Evolutionary conservation across 2,888 invertebrate genomes (phyloP).

Genomic region (Caenorhabditis afra): DNA sequence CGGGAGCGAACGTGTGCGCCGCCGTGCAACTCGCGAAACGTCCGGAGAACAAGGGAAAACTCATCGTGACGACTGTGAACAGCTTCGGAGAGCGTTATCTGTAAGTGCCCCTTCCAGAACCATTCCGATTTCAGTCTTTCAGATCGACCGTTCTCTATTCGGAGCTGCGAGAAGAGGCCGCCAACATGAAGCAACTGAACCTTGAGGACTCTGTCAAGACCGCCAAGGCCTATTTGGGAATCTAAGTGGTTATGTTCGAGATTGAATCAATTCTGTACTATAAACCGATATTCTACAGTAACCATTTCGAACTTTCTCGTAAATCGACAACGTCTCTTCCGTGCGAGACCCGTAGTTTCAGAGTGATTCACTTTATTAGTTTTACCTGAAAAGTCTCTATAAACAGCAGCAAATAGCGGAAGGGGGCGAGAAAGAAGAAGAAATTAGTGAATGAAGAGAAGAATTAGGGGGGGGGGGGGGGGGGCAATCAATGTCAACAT

Average conservation of each 20-base stretch:
- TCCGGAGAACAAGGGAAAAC: conserved; percentile 76
- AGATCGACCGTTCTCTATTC: conserved; percentile 72
- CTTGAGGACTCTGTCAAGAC: conserved; percentile 62
- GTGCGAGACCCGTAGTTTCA: no score
- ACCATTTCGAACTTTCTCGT: no score
- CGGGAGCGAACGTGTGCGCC: conserved; percentile 76
- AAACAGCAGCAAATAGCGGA: no score
- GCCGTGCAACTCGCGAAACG: conserved; percentile 75
- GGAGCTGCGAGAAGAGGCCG: conserved; percentile 68
- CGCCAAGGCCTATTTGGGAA: conserved; percentile 59
- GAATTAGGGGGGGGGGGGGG: not conserved
- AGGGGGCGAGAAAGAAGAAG: not conserved
- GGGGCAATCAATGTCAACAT: conserved; percentile 15
- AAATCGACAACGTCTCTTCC: no score
- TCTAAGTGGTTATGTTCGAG: conserved; percentile 16
- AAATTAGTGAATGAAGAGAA: not conserved
- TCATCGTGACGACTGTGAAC: conserved; percentile 76
- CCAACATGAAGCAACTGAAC: conserved; percentile 52
- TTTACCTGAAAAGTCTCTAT: no score
- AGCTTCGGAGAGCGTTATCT: conserved; percentile 77
- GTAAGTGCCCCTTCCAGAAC: conserved; percentile 39
- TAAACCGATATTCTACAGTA: no score
- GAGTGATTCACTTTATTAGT: no score
- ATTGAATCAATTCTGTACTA: no score
- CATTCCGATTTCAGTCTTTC: conserved; percentile 30